Base-by-base conservation (phyloP, 2,797 vertebrate species). In the Sorex maritimensis region DNA sequence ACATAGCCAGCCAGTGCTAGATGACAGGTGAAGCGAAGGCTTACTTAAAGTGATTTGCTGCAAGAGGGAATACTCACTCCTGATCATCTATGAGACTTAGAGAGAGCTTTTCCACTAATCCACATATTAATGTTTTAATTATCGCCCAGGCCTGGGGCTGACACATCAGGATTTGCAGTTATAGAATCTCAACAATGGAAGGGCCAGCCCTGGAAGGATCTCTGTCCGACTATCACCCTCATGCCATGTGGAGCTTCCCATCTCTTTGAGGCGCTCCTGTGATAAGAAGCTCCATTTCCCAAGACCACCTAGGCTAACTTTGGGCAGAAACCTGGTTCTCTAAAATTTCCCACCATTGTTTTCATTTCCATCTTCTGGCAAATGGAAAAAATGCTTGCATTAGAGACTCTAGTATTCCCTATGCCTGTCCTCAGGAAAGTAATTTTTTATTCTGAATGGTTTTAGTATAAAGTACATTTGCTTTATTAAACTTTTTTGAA, bases 201-300 rank as follows among this genome's bases (percentile, higher is more conserved):
- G 83, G 15, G 44, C 74, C 38, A 7, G 41, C 41, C 41, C 30
- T 41, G 52, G 55, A 13, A 19, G 23, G 61, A n/a, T 26, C 82
- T 24, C 82, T 24, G 34, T 78, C 80, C 44, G n/a, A 5, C 28
- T 65, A 1, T 80, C 26, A 8, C 12, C 79, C 52, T 75, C 63
- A 44, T 69, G 82, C 21, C 46, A 24, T 17, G 73, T 17, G 41
- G 71, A 55, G 41, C 41, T 80, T 94, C 77, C 49, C 26, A 3
- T 55, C 24, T 19, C 14, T 86, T 78, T 67, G 88, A 83, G 92
- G 88, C 74, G n/a, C 72, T 94, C 81, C 77, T 30, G 52, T 34
- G 73, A 88, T 80, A 96, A 91, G 72, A 81, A 93, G 95, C 92
- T 90, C 90, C 80, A 80, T 92, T 96, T 97, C 97, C 96, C 74